Percentiles rank a stretch among this genome's conserved stretches.
These are phyloP conservation scores for Pseudomugil gertrudae DNA, from an alignment of 2,797 vertebrate genomes.

Conservation along the genomic window DNA sequence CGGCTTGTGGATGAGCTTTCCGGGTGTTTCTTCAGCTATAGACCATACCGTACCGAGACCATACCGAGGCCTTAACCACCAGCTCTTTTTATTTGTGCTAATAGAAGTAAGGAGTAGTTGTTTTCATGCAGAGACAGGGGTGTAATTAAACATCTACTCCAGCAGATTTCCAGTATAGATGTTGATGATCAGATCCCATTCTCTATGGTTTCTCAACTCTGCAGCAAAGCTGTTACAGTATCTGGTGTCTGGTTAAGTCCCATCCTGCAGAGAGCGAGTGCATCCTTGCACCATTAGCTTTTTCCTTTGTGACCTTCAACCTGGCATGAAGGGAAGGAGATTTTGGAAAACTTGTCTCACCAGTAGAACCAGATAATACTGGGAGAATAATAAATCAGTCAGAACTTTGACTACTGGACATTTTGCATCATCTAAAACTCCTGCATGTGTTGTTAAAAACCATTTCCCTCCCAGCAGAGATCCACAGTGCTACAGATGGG, in stretches of 20 bases:
- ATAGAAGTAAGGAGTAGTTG: slow-evolving; percentile 11
- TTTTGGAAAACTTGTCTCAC: slow-evolving; percentile 18
- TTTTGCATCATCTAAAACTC: slow-evolving; percentile 38
- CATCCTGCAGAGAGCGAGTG: background rate
- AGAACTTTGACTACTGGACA: slow-evolving; percentile 26
- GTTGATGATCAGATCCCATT: background rate
- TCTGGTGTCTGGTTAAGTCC: slow-evolving; percentile 52
- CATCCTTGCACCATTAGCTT: slow-evolving; percentile 13
- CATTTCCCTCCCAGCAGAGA: slow-evolving; percentile 27
- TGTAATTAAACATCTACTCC: background rate
- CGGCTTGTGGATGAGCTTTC: slow-evolving; percentile 35
- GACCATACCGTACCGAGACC: too few relatives aligned
- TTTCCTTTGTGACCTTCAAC: slow-evolving; percentile 27
- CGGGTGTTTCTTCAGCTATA: slow-evolving; percentile 28
- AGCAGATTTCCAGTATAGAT: background rate
- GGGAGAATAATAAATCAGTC: slow-evolving; percentile 15
- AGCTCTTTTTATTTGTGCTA: slow-evolving; percentile 20
- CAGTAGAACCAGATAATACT: slow-evolving; percentile 15
- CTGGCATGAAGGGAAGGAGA: slow-evolving; percentile 34
- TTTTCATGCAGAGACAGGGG: slow-evolving; percentile 15
- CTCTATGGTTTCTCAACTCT: background rate
- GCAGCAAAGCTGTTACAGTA: slow-evolving; percentile 41
- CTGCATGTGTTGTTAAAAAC: slow-evolving; percentile 25
- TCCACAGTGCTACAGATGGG: slow-evolving; percentile 56
- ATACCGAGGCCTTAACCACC: slow-evolving; percentile 20